Conservation (phyloP, 2,888 invertebrate species). For the Phortica okadai region DNA sequence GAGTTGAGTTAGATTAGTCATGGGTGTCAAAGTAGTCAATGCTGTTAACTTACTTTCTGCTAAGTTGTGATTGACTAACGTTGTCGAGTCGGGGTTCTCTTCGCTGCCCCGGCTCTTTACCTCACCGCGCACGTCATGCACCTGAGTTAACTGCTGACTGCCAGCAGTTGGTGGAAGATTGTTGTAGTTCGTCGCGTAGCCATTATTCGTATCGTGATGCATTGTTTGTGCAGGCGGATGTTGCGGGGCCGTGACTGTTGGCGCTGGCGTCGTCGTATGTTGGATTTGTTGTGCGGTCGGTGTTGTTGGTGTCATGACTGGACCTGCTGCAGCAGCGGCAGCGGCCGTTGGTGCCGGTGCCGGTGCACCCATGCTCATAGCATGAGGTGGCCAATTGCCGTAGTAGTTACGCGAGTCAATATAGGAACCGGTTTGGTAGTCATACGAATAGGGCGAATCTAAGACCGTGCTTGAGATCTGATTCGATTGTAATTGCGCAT, state of each 20-base stretch:
- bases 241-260: slow-evolving; percentile 46
- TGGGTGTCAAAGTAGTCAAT: slow-evolving; percentile 77
- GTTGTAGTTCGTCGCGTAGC: slow-evolving; percentile 49
- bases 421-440: slow-evolving; percentile 79
- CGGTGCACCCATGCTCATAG: slow-evolving; percentile 54
- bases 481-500: slow-evolving; percentile 88
- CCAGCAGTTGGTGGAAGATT: slow-evolving; percentile 56
- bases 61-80: slow-evolving; percentile 78
- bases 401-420: slow-evolving; percentile 82
- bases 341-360: slow-evolving; percentile 39
- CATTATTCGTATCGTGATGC: slow-evolving; percentile 62
- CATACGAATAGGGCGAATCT: slow-evolving; percentile 83
- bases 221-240: slow-evolving; percentile 50
- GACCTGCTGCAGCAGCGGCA: slow-evolving; percentile 41
- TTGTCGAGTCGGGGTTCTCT: slow-evolving; percentile 87
- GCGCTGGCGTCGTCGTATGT: slow-evolving; percentile 75
- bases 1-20: slow-evolving; percentile 74
- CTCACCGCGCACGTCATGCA: slow-evolving; percentile 69
- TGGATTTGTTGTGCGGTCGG: slow-evolving; percentile 60
- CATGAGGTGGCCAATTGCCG: slow-evolving; percentile 79
- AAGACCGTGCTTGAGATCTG: slow-evolving; percentile 90
- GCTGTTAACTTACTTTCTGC: slow-evolving; percentile 76
- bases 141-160: slow-evolving; percentile 61
- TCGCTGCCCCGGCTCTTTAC: slow-evolving; percentile 77
- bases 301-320: slow-evolving; percentile 49